Conservation (phyloP, 1,140 invertebrate genomes). For the Penaeus japonicus region DNA sequence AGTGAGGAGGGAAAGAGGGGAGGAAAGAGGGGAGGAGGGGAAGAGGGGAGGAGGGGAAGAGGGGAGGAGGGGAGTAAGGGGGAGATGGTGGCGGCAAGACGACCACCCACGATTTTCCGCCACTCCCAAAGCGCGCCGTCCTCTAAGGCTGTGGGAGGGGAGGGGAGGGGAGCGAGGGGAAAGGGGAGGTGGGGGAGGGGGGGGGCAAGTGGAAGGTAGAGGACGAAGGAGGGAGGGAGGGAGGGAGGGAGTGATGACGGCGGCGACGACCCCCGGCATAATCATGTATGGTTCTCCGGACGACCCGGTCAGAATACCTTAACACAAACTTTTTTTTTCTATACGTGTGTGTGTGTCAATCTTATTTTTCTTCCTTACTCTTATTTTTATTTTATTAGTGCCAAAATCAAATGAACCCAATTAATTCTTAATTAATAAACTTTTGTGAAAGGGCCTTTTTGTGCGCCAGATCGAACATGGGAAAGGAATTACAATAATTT, state of each 20-base stretch:
- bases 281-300: not conserved
- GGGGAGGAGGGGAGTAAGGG: not conserved
- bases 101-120: no score
- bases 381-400: not conserved
- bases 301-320: no score
- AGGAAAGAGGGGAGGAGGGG: not conserved
- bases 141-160: not conserved
- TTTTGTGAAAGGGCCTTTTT: slow-evolving; percentile 33
- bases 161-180: not conserved
- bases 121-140: no score
- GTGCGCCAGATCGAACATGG: slow-evolving; percentile 33
- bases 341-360: no score
- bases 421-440: slow-evolving; percentile 50
- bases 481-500: slow-evolving; percentile 49
- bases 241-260: not conserved
- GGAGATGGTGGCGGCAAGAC: not conserved
- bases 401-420: slow-evolving; percentile 45
- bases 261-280: not conserved
- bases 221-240: not conserved
- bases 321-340: no score
- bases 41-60: not conserved
- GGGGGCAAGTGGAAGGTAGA: not conserved
- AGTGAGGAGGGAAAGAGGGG: not conserved
- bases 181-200: not conserved
- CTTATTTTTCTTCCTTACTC: no score